These are phyloP conservation scores for Solenopsis invicta DNA, from an alignment of 1,140 invertebrate species.

Conservation along the genomic window DNA sequence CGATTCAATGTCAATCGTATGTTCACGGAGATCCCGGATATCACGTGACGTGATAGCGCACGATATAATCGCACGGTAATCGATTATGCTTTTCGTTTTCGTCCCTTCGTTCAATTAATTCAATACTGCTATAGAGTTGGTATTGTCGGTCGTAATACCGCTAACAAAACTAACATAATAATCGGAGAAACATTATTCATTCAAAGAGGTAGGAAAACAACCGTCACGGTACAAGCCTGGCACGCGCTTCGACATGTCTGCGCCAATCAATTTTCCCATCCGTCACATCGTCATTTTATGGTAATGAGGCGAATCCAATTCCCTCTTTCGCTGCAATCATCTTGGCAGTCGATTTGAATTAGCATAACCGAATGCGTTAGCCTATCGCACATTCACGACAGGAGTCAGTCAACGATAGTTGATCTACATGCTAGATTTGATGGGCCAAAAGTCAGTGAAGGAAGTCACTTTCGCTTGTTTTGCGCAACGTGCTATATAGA, in stretches of 20 bases:
- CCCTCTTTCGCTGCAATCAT: constrained; percentile 55
- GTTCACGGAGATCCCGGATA: not conserved
- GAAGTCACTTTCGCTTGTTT: constrained; percentile 55
- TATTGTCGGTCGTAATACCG: not conserved
- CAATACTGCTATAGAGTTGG: not conserved
- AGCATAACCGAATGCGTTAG: constrained; percentile 62
- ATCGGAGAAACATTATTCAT: constrained; percentile 22
- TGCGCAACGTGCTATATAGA: not conserved
- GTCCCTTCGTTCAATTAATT: constrained; percentile 4
- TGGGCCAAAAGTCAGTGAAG: constrained; percentile 27
- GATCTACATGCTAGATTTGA: constrained; percentile 44
- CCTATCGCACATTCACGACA: not conserved
- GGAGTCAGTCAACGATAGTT: constrained; percentile 41
- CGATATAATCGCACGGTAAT: not conserved
- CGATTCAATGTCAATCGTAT: constrained; percentile 31
- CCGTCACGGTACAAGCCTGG: not conserved
- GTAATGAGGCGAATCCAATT: constrained; percentile 58
- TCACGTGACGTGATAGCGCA: not conserved
- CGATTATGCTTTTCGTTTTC: constrained; percentile 13
- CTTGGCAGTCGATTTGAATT: constrained; percentile 42
- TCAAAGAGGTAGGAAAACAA: not conserved
- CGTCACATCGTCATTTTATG: constrained; percentile 53
- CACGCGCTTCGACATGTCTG: constrained; percentile 30
- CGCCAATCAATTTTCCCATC: constrained; percentile 54
- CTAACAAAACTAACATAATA: constrained; percentile 32